Conservation (phyloP, 2,888 invertebrate genomes). For the Tetragnatha montana region DNA sequence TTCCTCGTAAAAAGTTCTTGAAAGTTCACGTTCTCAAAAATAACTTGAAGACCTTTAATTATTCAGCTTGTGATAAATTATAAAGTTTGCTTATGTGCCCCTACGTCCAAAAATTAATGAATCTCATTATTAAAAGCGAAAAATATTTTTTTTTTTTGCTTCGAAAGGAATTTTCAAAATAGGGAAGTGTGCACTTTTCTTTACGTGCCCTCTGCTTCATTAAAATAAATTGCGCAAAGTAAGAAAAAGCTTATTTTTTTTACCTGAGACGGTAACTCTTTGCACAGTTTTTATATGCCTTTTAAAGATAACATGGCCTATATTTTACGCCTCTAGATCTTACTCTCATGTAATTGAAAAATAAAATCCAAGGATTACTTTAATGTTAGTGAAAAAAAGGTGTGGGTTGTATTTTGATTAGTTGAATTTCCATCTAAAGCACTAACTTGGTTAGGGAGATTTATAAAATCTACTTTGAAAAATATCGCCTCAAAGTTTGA, state of each 20-base stretch:
- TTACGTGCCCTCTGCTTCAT: conserved; percentile 20
- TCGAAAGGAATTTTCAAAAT: not conserved
- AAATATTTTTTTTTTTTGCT: conserved; percentile 12
- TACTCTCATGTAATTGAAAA: not conserved
- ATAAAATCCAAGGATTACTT: not conserved
- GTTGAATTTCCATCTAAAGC: no score
- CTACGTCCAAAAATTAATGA: conserved; percentile 39
- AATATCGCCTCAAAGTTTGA: no score
- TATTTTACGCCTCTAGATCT: not conserved
- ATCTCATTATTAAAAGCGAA: conserved; percentile 53
- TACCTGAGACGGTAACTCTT: conserved; percentile 14
- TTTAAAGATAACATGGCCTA: not conserved
- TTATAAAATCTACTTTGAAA: no score
- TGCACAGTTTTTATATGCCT: conserved; percentile 15
- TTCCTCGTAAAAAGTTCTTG: no score
- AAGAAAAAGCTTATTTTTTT: conserved; percentile 4
- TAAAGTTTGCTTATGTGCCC: conserved; percentile 10
- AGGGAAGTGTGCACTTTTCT: conserved; percentile 8
- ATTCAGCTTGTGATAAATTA: conserved; percentile 22
- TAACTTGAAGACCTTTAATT: not conserved
- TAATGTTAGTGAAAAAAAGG: no score
- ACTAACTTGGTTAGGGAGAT: no score
- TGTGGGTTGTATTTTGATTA: no score
- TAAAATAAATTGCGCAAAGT: conserved; percentile 41
- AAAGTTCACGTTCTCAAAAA: not conserved